Evolutionary conservation across 2,888 invertebrate genomes (phyloP).

Genomic region (Nomada fucata): DNA sequence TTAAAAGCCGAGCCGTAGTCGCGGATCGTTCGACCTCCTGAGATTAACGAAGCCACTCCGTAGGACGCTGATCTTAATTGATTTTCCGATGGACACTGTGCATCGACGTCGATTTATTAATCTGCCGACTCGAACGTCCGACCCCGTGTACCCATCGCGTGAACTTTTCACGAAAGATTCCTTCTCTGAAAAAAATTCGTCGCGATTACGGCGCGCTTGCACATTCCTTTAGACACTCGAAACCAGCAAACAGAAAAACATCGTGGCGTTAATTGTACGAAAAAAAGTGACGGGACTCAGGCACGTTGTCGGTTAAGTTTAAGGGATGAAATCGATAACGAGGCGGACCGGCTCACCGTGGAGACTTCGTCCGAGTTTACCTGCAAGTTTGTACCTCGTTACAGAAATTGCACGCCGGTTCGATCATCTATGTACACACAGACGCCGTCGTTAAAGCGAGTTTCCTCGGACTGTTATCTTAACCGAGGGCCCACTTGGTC

Average conservation of each 20-base stretch:
- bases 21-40: slow-evolving; percentile 55
- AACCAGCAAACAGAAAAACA: not conserved
- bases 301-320: slow-evolving; percentile 33
- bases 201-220: not conserved
- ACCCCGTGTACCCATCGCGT: not conserved
- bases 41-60: slow-evolving; percentile 51
- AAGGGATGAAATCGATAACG: slow-evolving; percentile 48
- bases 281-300: not conserved
- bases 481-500: slow-evolving; percentile 20
- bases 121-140: not conserved
- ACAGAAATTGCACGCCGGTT: slow-evolving; percentile 50
- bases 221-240: not conserved
- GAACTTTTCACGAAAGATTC: not conserved
- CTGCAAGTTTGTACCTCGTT: slow-evolving; percentile 53
- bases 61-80: slow-evolving; percentile 54
- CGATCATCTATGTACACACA: slow-evolving; percentile 51
- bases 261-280: slow-evolving; percentile 31
- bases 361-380: slow-evolving; percentile 40
- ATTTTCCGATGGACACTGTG: slow-evolving; percentile 51
- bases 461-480: slow-evolving; percentile 41
- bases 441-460: slow-evolving; percentile 24
- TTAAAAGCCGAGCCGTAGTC: slow-evolving; percentile 50
- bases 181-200: too few relatives aligned
- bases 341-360: slow-evolving; percentile 36
- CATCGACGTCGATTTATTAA: slow-evolving; percentile 58